A percentile compares a stretch with the other conserved stretches of the same genome.
Evolutionary conservation across 2,797 vertebrate species (phyloP).

Genomic region (Neosalanx taihuensis): DNA sequence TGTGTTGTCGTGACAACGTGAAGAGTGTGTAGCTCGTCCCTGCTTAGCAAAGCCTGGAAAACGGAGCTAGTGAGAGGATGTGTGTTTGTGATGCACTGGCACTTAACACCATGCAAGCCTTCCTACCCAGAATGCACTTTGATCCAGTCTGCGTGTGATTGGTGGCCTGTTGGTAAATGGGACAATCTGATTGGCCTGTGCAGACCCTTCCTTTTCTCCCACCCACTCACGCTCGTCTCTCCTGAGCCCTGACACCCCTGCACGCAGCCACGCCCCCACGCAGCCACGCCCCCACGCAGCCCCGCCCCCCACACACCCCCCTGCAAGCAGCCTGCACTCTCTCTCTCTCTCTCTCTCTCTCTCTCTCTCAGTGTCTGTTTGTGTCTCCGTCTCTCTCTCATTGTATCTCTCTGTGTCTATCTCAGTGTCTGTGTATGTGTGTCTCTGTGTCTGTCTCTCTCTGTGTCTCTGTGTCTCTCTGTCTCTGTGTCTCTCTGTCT

Average conservation of each 20-base stretch:
- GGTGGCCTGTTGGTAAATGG: conserved; percentile 44
- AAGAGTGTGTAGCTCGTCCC: neutral
- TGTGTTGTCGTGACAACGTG: neutral
- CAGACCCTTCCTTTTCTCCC: conserved; percentile 28
- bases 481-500: too few species aligned
- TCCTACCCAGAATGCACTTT: conserved; percentile 15
- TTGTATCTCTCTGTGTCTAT: conserved; percentile 26
- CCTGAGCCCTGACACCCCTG: conserved; percentile 25
- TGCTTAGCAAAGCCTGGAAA: neutral
- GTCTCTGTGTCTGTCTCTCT: too few species aligned
- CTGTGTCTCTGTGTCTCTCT: too few species aligned
- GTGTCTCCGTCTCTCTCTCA: neutral
- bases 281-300: conserved; percentile 37
- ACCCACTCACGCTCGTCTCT: conserved; percentile 33
- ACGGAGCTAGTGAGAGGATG: conserved; percentile 14
- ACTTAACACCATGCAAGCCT: conserved; percentile 52
- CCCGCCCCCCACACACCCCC: conserved; percentile 46
- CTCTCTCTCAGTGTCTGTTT: conserved; percentile 49
- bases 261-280: conserved; percentile 48
- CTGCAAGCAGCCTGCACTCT: conserved; percentile 34
- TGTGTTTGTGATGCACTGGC: conserved; percentile 45
- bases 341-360: neutral
- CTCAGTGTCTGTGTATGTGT: conserved; percentile 40
- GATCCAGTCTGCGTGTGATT: conserved; percentile 17
- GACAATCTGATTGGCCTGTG: conserved; percentile 30